phyloP scores from a whole-genome alignment of 2,888 invertebrate species.

The Ormyrus thymus region DNA sequence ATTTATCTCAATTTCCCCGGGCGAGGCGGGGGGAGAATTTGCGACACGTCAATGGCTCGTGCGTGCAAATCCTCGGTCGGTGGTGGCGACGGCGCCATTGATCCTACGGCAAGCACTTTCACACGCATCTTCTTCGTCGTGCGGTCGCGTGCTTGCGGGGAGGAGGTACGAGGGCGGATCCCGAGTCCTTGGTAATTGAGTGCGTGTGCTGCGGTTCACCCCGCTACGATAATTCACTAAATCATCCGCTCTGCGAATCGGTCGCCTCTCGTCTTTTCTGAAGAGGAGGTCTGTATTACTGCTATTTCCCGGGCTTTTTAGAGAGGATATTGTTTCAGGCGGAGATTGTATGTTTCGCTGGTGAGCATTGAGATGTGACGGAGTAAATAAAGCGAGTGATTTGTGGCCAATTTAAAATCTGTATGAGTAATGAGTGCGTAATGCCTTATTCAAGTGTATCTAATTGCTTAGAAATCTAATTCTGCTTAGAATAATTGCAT shows the following conservation, averaged over 20 bases:
- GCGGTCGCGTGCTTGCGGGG: background rate
- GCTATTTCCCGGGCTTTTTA: too few species aligned
- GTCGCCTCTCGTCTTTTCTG: too few species aligned
- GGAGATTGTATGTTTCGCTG: too few species aligned
- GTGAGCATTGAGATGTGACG: too few species aligned
- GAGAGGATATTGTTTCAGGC: too few species aligned
- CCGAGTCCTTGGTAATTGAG: slow-evolving; percentile 11
- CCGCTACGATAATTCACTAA: background rate
- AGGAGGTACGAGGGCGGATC: background rate
- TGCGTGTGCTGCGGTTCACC: background rate
- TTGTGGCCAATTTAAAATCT: too few species aligned
- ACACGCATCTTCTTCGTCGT: slow-evolving; percentile 12
- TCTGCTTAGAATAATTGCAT: too few species aligned
- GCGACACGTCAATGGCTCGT: slow-evolving; percentile 17
- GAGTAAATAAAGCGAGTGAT: too few species aligned
- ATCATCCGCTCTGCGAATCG: background rate
- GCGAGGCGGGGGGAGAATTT: background rate
- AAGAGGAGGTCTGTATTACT: too few species aligned
- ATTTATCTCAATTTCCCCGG: slow-evolving; percentile 33
- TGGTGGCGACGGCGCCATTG: slow-evolving; percentile 41
- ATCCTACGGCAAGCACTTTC: slow-evolving; percentile 29
- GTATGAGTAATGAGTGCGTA: too few species aligned
- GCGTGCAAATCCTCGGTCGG: slow-evolving; percentile 48
- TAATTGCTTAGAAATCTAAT: too few species aligned
- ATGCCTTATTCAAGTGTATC: too few species aligned